Evolutionary conservation across 2,888 invertebrate genomes (phyloP), one percentile per base, ranked within the genome.

Genomic region (Pogonocherus hispidulus): DNA sequence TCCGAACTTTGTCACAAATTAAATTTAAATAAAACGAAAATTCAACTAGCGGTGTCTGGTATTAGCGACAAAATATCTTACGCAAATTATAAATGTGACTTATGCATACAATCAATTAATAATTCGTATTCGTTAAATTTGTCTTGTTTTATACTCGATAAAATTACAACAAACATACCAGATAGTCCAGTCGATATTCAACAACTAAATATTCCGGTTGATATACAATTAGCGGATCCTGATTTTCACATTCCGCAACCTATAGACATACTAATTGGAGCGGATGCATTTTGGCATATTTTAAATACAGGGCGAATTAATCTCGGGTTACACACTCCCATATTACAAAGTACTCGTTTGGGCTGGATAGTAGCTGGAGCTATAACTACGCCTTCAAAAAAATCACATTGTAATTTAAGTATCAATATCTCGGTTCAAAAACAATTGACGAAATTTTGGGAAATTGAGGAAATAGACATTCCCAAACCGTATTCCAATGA

Each of bases 81-180:
- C 14, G 9, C 2, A 3, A 11, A 14, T 3, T n/a, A 14, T 11
- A 41, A 41, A 14, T 41, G 41, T 11, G 11, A 41, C 4, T 3
- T 11, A n/a, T 6, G 9, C 11, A 11, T 14, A 3, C 41, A n/a
- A 11, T 41, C 11, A 41, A 41, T 41, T 3, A 14, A 41, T 11
- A 41, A 6, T 23, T 23, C 23, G 11, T 67, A 51, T n/a, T 20
- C 32, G 19, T 62, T 65, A 47, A 52, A 65, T 47, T 52, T 69
- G 19, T 64, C 66, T 52, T 69, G 69, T 46, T 66, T 69, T 59
- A 60, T 55, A 3, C 20, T 69, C 6, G 64, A 71, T 62, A 66
- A 63, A 22, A 67, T 70, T 11, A 72, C 70, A n/a, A 22, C 14
- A 22, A 8, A 14, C 11, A 16, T 69, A 23, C 69, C 63, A 20